Conservation (phyloP, 2,888 invertebrate species). For the Tetheella fluctuosa region DNA sequence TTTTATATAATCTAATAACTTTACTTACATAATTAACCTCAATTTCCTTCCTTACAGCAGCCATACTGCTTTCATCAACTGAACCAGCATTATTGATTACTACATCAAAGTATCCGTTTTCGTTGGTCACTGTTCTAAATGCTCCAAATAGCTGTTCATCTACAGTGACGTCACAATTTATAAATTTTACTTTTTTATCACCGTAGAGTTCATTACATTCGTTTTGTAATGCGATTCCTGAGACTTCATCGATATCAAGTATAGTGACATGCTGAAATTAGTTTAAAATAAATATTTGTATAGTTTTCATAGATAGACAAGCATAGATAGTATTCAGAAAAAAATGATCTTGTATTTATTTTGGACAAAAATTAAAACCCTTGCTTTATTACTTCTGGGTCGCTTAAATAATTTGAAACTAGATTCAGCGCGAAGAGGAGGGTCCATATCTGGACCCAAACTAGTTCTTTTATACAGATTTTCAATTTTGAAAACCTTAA, state of each 20-base stretch:
- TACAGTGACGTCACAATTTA: slow-evolving; percentile 32
- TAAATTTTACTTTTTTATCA: slow-evolving; percentile 25
- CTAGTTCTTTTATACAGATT: too few species aligned
- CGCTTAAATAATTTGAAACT: too few species aligned
- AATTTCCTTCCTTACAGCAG: slow-evolving; percentile 38
- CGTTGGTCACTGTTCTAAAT: slow-evolving; percentile 22
- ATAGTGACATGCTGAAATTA: slow-evolving; percentile 25
- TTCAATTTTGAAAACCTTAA: too few species aligned
- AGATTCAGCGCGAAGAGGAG: too few species aligned
- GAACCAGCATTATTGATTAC: slow-evolving; percentile 57
- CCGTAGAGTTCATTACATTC: slow-evolving; percentile 30
- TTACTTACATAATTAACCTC: slow-evolving; percentile 49
- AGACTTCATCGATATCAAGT: slow-evolving; percentile 28
- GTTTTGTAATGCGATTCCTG: slow-evolving; percentile 25
- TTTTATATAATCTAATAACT: too few species aligned
- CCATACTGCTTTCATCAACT: slow-evolving; percentile 37
- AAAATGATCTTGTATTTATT: too few species aligned
- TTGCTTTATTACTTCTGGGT: too few species aligned
- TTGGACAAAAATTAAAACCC: too few species aligned
- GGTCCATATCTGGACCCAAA: too few species aligned
- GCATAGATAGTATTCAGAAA: too few species aligned
- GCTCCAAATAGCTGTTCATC: slow-evolving; percentile 24
- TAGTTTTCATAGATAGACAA: too few species aligned
- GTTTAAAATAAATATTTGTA: background rate
- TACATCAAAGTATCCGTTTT: slow-evolving; percentile 22